Evolutionary conservation across 2,888 invertebrate species (phyloP), one percentile per base, ranked within the genome.

Genomic region (Macropis europaea): DNA sequence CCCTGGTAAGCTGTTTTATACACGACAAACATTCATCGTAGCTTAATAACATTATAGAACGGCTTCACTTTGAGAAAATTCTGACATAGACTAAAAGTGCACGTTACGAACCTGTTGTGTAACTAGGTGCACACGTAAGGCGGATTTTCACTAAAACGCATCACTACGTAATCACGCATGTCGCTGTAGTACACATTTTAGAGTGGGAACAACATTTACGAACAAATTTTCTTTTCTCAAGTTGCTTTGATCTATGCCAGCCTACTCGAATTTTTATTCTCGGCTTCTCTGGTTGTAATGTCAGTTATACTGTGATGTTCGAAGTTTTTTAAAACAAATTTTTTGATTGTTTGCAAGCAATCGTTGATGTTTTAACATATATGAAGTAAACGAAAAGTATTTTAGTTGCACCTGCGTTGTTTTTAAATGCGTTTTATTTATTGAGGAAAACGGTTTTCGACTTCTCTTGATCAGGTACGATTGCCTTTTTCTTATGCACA

Each of bases 341-440:
- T 67, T 70, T 59, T 40, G 24, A 47, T 34, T 53, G 36, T 59
- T 50, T 48, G 24, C 60, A 59, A 67, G 34, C 36, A 28, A 24
- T 50, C 26, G 15, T 50, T 24, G 38, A 57, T 38, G 56, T 52
- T 69, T 66, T 50, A 69, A 36, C 26, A 56, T 26, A 38, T 28
- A 57, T 50, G 50, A 50, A 43, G 38, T 69, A 66, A 52, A 19
- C 19, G 28, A 34, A 28, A 43, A 47, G 48, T 17, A 45, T 60
- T 60, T 60, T 59, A 52, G 19, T 59, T 48, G 19, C 32, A 47
- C 34, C 60, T 42, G 40, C 24, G 32, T 53, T 43, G 30, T 36
- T n/a, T n/a, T 57, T 68, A 60, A 48, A 70, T 70, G 54, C 57
- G 28, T 68, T 68, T 60, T 68, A 68, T 60, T 68, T 47, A 53